Evolutionary conservation across 2,888 invertebrate genomes (phyloP), one percentile per base, ranked within the genome.

Genomic region (Xanthorhoe designata): DNA sequence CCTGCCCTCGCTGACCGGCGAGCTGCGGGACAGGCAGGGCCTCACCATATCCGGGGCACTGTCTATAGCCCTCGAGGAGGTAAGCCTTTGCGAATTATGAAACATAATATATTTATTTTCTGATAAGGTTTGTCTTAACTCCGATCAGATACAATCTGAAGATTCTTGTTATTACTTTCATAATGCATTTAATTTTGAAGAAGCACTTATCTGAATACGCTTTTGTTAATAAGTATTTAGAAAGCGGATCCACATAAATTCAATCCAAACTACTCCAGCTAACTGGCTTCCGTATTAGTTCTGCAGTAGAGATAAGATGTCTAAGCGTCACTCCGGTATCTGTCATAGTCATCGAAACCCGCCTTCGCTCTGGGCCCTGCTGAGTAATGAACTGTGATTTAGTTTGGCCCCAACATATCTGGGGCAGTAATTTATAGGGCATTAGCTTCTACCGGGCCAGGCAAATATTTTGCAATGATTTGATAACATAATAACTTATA

Each of bases 1-100:
- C 91, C 94, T 98, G 82, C 96, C 98, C 59, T 97, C 97, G 64
- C 95, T 96, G 84, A 97, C 95, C 87, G 97, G 96, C 78, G 95
- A 95, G 62, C 94, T 96, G 75, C 96, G 95, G 80, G 96, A 96
- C 85, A 95, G 97, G 72, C 97, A 97, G 90, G 98, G 98, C 18
- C 94, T 98, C 79, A 95, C 97, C 73, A 97, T 98, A 80, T 98
- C 98, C 60, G 99, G 99, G 64, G 99, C 98, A 61, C 95, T 99
- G 75, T 95, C 97, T 53, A 96, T 97, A 95, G 98, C 98, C 60
- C 94, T 98, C 64, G 96, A 98, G 77, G 95, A 97, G 94, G 97
- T 98, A 63, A 56, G 15, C 24, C 29, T 32, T 53, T 42, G 38
- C 38, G 13, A 13, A 42, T 5, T 42, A 2, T 38, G 35, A 9